A percentile compares a stretch with the other conserved stretches of the same genome.
Evolutionary conservation across 2,113 vertebrate species (phyloP).

Genomic region (Mustelus asterias): DNA sequence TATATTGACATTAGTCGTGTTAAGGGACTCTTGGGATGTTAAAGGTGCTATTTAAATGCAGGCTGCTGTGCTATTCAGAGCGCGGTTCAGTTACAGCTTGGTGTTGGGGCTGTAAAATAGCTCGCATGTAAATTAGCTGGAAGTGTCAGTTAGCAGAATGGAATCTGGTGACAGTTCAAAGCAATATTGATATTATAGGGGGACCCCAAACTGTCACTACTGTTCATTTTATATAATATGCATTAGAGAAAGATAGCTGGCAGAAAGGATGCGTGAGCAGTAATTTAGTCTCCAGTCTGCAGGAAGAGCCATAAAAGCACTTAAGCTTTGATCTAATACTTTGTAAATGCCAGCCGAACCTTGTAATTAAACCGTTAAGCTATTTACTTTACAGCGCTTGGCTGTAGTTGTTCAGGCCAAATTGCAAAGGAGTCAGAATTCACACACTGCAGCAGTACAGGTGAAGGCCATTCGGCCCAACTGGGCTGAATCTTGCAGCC

Average conservation of each 20-base stretch:
- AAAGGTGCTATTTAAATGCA: background rate
- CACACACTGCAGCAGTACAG: background rate
- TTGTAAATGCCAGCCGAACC: background rate
- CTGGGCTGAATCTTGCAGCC: background rate
- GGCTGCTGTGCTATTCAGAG: background rate
- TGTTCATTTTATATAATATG: background rate
- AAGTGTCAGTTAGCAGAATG: background rate
- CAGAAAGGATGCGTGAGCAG: background rate
- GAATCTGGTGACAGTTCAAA: background rate
- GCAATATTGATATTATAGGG: background rate
- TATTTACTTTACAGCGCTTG: background rate
- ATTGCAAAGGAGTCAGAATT: background rate
- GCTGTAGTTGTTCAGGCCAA: background rate
- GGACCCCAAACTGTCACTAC: background rate
- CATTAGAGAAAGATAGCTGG: background rate
- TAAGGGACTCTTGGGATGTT: background rate
- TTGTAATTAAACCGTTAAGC: conserved; percentile 16
- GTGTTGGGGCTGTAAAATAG: background rate
- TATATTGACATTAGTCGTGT: background rate
- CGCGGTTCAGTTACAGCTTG: background rate
- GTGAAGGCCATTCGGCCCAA: background rate
- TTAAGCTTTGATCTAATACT: background rate
- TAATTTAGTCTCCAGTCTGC: background rate
- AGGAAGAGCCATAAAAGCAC: background rate
- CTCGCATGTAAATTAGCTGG: too few relatives aligned